Base-by-base conservation (phyloP, 2,797 vertebrate genomes). In the Spinus pinus region DNA sequence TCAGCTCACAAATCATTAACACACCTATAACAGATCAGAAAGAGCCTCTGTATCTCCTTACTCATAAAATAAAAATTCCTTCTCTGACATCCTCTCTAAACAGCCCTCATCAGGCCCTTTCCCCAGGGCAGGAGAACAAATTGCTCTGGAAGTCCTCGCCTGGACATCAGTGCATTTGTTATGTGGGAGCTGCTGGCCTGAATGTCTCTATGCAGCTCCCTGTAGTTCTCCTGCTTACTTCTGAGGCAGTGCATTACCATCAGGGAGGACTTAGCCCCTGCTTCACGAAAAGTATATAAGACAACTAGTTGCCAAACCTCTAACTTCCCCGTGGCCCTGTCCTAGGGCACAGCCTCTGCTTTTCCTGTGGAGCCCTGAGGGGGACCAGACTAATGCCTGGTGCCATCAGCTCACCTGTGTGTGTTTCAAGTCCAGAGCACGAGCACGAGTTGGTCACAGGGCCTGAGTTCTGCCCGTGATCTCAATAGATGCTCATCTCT, bases 401-500 rank as follows among this genome's bases (percentile, higher is more conserved):
- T 0, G 0, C 79, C 0, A 0, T 49, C 56, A 27, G 60, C 41
- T 82, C 84, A 80, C 49, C 49, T 9, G 12, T 5, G 1, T 56
- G 46, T 53, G 21, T 28, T 39, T 42, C 3, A 8, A 88, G 42
- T 23, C 33, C 69, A 35, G 46, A 79, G 30, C 70, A n/a, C 0
- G 2, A 58, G 23, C 72, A 46, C 12, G 57, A 15, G 66, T 9
- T 94, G 66, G 7, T 30, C 46, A 7, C 41, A 41, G 58, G 37
- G 21, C 56, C 33, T 3, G 6, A 58, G 27, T 51, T 79, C 66
- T 79, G 31, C 15, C 50, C 28, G 2, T 31, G 33, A 25, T 81
- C 41, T 94, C 10, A 2, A 18, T 4, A 74, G 46, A 30, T 1
- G 0, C 23, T 83, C 21, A 12, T 21, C 39, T 78, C 31, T 81